Base-by-base conservation (phyloP, 1,140 invertebrate species). In the Medauroidea extradentata region DNA sequence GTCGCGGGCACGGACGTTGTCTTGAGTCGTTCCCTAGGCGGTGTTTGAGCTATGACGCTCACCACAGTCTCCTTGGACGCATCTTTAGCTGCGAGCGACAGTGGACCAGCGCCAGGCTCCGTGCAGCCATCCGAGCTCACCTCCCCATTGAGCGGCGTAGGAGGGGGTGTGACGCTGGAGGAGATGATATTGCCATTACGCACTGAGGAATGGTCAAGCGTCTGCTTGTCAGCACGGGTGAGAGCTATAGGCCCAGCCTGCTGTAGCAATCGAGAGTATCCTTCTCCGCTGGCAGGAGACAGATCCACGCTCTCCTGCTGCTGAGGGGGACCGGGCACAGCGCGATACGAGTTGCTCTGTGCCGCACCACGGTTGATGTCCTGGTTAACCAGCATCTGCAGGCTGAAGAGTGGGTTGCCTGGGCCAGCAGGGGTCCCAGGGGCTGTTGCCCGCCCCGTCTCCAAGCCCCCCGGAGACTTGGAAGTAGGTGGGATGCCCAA, bases 301-400 rank as follows among this genome's bases (percentile, higher is more conserved):
- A 60, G 23, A 18, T 60, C 58, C 43, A 60, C 50, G 23, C 24
- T 54, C 39, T 60, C 58, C n/a, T 44, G 50, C 19, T 60, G 42
- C n/a, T 43, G 38, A 7, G 43, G 24, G 9, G 42, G 38, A 27
- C 24, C 3, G 58, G 58, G 51, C 23, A 24, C 27, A 19, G 48
- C 34, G 9, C 57, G 16, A 18, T 38, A 59, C 38, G 56, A 23
- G 43, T 42, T 55, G 13, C 14, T 19, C 19, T 39, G 53, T 27
- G 42, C 19, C 13, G 29, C 49, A 59, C 39, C 27, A 16, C 59
- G 27, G 46, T 57, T 57, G 13, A 61, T 61, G 24, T 61, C 60
- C 25, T 61, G 60, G 23, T 61, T 57, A 11, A 61, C 60, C 48
- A 61, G 49, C 48, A 57, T 50, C 38, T 61, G 60, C n/a, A 61